These are phyloP conservation scores for Pogonocherus hispidulus DNA, from an alignment of 2,888 invertebrate genomes.

Conservation along the genomic window DNA sequence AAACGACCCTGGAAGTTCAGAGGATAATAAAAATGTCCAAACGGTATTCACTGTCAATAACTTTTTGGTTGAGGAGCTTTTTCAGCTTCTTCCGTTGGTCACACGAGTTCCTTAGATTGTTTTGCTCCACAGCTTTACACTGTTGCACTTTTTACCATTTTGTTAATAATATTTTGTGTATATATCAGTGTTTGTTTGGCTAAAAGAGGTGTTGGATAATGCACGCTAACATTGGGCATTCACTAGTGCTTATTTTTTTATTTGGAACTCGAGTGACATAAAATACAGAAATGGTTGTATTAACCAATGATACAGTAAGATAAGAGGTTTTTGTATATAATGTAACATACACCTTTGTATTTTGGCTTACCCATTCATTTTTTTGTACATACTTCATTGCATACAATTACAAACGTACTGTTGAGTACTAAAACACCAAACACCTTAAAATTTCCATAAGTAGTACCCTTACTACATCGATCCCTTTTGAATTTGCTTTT, in stretches of 20 bases:
- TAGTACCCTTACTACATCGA: background rate
- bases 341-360: constrained; percentile 29
- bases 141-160: constrained; percentile 44
- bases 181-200: constrained; percentile 7
- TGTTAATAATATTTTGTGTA: constrained; percentile 41
- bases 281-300: constrained; percentile 49
- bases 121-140: constrained; percentile 44
- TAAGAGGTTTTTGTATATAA: constrained; percentile 9
- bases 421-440: constrained; percentile 1
- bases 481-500: constrained; percentile 3
- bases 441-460: too few species aligned
- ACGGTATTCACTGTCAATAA: constrained; percentile 68
- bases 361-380: background rate
- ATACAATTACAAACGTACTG: background rate
- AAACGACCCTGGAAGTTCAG: constrained; percentile 59
- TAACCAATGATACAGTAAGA: constrained; percentile 9
- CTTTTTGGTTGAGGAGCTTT: constrained; percentile 58
- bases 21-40: constrained; percentile 72
- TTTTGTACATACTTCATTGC: constrained; percentile 11
- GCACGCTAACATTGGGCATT: constrained; percentile 15
- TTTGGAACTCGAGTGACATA: constrained; percentile 45
- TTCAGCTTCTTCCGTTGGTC: constrained; percentile 51
- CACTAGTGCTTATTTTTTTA: constrained; percentile 22
- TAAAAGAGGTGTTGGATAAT: constrained; percentile 24
- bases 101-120: constrained; percentile 43